Evolutionary conservation across 2,888 invertebrate genomes (phyloP), one percentile per base, ranked within the genome.

Genomic region (Tenthredo mesomela): DNA sequence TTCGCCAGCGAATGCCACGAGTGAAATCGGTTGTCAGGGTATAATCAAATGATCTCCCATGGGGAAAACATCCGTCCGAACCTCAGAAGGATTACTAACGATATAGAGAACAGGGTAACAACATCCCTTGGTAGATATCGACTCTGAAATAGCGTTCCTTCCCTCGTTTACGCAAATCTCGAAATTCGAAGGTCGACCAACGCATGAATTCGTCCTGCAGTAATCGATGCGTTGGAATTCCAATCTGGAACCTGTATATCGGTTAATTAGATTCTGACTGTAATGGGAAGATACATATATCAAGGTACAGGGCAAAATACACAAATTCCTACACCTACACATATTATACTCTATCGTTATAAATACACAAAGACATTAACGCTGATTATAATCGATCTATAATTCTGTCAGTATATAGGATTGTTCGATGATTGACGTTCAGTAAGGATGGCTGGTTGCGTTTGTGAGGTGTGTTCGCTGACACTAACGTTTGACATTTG

Each of bases 261-360:
- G 84, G 58, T 84, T 77, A 84, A 84, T 84, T 77, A 61, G 77
- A 84, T 78, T 33, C 54, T 43, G 29, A 75, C 47, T 33, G 25
- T 12, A 21, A 18, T 12, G 10, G 15, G 40, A 25, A 54, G 18
- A 40, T 54, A 50, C 25, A 25, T 12, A 29, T 15, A 18, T 18
- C 15, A 9, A 15, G 10, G 10, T 50, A 25, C 43, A 73, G 9
- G 43, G 9, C n/a, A 1, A 70, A n/a, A 29, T 67, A 12, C 33
- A 67, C n/a, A 54, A n/a, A 61, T 25, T 61, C 37, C 70, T 33
- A 33, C 33, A 33, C 33, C 33, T 71, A 71, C 47, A 7, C 12
- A 43, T 5, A 2, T 10, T 2, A 12, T 21, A 61, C 10, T 61
- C 25, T 25, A 25, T 61, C 25, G 61, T 61, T 12, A 61, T 10